Percentiles rank a stretch among this genome's conserved stretches.
Conservation (phyloP, 2,113 vertebrate species). For the Dicaeum eximium region DNA sequence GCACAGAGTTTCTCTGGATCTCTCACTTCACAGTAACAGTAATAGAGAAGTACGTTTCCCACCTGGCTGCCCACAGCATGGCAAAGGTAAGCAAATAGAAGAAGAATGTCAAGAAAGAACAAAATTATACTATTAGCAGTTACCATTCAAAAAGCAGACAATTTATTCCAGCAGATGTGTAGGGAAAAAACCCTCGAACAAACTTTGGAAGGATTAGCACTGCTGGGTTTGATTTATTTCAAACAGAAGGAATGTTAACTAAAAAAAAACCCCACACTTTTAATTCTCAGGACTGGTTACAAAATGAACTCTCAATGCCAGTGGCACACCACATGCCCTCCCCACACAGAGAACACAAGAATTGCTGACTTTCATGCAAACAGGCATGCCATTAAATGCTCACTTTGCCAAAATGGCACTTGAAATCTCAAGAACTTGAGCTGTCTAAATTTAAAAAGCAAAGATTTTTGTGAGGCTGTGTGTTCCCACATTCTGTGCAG, state of each 20-base stretch:
- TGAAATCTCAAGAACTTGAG: not conserved
- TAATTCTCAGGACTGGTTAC: accelerated
- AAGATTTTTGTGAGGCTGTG: accelerated
- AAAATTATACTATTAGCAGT: not conserved
- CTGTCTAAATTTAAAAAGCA: not conserved
- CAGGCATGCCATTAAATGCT: not conserved
- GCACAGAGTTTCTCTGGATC: conserved; percentile 80
- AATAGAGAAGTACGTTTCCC: conserved; percentile 90
- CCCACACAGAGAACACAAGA: not conserved
- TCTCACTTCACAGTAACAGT: conserved; percentile 84
- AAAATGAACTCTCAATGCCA: not conserved
- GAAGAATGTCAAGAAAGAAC: not conserved
- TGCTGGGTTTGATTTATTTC: not conserved
- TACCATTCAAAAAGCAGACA: not conserved
- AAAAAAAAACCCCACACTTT: not conserved
- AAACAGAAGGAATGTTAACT: not conserved
- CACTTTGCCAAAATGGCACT: not conserved
- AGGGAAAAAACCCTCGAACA: not conserved
- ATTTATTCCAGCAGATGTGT: not conserved
- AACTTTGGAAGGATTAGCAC: not conserved
- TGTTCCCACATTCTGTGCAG: accelerated
- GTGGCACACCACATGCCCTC: not conserved
- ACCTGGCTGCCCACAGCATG: conserved; percentile 62
- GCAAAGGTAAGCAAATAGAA: not conserved
- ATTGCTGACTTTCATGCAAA: not conserved